Base-by-base conservation (phyloP, 2,797 vertebrate genomes). In the Hafferia zeledoni region DNA sequence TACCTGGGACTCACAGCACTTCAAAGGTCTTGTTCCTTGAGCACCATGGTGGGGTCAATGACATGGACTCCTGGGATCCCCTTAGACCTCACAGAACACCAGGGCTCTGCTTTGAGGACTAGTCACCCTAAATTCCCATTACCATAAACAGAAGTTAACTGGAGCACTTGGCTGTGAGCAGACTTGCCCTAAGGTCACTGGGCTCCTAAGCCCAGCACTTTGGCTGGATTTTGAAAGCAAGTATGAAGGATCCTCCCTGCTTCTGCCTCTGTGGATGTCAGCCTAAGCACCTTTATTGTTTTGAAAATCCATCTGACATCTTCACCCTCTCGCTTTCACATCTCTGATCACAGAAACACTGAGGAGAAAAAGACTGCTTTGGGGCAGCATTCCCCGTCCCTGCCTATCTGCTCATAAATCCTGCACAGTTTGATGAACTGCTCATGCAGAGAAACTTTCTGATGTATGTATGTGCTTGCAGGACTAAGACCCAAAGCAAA, bases 401-500 rank as follows among this genome's bases (percentile, higher is more conserved):
- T 79, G 64, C 57, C 68, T 57, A 1, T 43, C 47, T 59, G 6
- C 50, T 65, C 43, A 30, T 6, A 74, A 89, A 77, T 75, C 72
- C 82, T 80, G 20, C 71, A 39, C 1, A 11, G 20, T 88, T 24
- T 85, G 55, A 69, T 68, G 87, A 70, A 10, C 76, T 86, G 59
- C 87, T 92, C 65, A 18, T 37, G 23, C 15, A 33, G n/a, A 59
- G 68, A 28, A 91, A 47, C 65, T 35, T 92, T 41, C 85, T 86
- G 69, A 53, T 82, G 55, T 72, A 39, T 6, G 2, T 92, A 0
- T 67, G 72, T 1, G 23, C 64, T 92, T 25, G 57, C 76, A 89
- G 69, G 71, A 91, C 43, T 35, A 61, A 88, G 69, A 85, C 84
- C 89, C 79, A 88, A 76, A 94, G 80, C 83, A 94, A 94, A 96